phyloP scores from a whole-genome alignment of 1,140 invertebrate species.

The Copidosoma floridanum region DNA sequence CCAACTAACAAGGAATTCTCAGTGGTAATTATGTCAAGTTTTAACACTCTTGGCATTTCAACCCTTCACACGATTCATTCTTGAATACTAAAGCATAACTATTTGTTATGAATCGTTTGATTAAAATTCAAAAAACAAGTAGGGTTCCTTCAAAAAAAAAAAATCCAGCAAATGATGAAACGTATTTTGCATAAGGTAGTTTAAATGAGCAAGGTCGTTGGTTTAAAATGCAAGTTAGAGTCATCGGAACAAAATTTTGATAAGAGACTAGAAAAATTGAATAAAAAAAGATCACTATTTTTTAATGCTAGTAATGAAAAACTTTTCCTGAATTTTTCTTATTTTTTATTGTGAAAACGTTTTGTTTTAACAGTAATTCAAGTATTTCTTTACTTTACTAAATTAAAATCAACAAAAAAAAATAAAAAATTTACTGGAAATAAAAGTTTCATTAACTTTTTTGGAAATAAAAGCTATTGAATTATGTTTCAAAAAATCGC shows the following conservation, averaged over 20 bases:
- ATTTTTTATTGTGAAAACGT: too few relatives aligned
- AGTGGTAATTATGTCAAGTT: conserved; percentile 33
- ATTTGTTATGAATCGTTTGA: conserved; percentile 1
- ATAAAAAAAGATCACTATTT: not conserved
- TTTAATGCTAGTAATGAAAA: too few relatives aligned
- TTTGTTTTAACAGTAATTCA: too few relatives aligned
- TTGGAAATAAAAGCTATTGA: too few relatives aligned
- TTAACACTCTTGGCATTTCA: conserved; percentile 34
- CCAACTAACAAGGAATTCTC: conserved; percentile 26
- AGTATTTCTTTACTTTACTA: too few relatives aligned
- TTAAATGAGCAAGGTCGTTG: too few relatives aligned
- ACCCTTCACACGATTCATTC: conserved; percentile 18
- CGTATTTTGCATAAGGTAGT: not conserved
- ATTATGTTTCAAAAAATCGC: too few relatives aligned
- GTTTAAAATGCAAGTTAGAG: not conserved
- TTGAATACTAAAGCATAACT: conserved; percentile 30
- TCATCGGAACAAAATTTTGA: not conserved
- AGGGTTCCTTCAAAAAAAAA: not conserved
- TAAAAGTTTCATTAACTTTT: too few relatives aligned
- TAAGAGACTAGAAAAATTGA: too few relatives aligned
- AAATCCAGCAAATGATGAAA: not conserved
- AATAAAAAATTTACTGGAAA: too few relatives aligned
- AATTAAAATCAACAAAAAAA: too few relatives aligned
- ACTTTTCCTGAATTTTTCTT: not conserved
- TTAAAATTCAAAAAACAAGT: not conserved